A percentile compares a stretch with the other conserved stretches of the same genome.
Conservation (phyloP, 2,113 vertebrate species). For the Polypterus bichir region DNA sequence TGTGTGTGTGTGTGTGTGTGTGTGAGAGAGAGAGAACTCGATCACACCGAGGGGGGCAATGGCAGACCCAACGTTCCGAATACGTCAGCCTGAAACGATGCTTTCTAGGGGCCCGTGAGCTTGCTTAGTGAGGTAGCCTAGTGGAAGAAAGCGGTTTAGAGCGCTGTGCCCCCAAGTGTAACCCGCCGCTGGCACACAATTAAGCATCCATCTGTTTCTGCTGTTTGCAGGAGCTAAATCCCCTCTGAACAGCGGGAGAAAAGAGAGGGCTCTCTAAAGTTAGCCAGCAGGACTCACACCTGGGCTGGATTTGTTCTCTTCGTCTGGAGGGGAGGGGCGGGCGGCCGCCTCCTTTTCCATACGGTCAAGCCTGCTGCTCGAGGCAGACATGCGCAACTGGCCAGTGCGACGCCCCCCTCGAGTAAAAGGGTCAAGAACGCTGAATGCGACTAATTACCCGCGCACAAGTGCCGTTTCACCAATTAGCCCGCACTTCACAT, state of each 20-base stretch:
- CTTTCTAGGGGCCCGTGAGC: slow-evolving; percentile 38
- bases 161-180: slow-evolving; percentile 28
- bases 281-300: slow-evolving; percentile 32
- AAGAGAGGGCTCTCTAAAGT: too few species aligned
- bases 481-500: slow-evolving; percentile 2
- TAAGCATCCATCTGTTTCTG: slow-evolving; percentile 32
- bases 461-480: background rate
- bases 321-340: slow-evolving; percentile 21
- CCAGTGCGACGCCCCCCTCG: slow-evolving; percentile 31
- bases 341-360: slow-evolving; percentile 36
- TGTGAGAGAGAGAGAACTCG: slow-evolving; percentile 42
- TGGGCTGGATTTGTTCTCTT: slow-evolving; percentile 33
- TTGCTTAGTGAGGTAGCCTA: slow-evolving; percentile 45
- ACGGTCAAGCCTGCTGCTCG: slow-evolving; percentile 22
- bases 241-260: slow-evolving; percentile 24
- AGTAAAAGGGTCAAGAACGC: slow-evolving; percentile 45
- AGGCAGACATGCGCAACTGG: slow-evolving; percentile 39
- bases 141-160: slow-evolving; percentile 30
- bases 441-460: slow-evolving; percentile 53
- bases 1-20: slow-evolving; percentile 16
- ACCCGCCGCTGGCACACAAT: slow-evolving; percentile 32
- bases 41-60: slow-evolving; percentile 63
- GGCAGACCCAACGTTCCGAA: slow-evolving; percentile 46
- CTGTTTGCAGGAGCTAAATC: slow-evolving; percentile 22
- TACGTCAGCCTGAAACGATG: slow-evolving; percentile 47